These are phyloP conservation scores for Adoxophyes honmai DNA, from an alignment of 1,140 invertebrate genomes.

Conservation along the genomic window DNA sequence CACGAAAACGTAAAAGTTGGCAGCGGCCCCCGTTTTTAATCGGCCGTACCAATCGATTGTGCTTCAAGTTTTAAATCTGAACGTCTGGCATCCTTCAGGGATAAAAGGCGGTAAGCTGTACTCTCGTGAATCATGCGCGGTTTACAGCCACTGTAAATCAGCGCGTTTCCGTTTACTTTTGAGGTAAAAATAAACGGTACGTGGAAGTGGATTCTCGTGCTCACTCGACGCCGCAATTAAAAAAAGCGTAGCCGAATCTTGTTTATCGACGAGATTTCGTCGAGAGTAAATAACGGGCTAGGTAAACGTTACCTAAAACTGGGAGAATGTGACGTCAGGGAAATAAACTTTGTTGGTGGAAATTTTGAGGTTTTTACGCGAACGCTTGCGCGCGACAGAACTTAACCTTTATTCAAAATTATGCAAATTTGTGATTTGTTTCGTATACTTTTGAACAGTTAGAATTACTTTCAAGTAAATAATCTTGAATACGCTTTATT, in stretches of 20 bases:
- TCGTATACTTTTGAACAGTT: too few species aligned
- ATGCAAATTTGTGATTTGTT: too few species aligned
- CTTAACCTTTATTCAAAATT: too few species aligned
- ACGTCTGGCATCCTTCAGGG: conserved; percentile 30
- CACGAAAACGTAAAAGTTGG: conserved; percentile 51
- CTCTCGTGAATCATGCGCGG: conserved; percentile 45
- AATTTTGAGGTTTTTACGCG: too few species aligned
- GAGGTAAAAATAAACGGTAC: conserved; percentile 51
- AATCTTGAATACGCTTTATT: conserved; percentile 7
- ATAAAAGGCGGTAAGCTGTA: conserved; percentile 23
- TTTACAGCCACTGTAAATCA: conserved; percentile 26
- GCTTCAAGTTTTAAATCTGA: conserved; percentile 32
- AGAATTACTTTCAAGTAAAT: not conserved
- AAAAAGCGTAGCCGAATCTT: not conserved
- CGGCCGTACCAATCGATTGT: conserved; percentile 21
- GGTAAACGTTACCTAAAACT: not conserved
- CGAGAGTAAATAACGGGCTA: not conserved
- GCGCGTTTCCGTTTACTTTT: conserved; percentile 51
- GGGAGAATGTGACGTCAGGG: not conserved
- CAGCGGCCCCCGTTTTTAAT: conserved; percentile 31
- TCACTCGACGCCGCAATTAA: not conserved
- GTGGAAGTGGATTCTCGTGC: not conserved
- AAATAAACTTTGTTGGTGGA: not conserved
- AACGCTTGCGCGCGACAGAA: too few species aligned
- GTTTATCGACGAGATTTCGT: not conserved